Evolutionary conservation across 2,888 invertebrate species (phyloP).

Genomic region (Drosophila flavopinicola): DNA sequence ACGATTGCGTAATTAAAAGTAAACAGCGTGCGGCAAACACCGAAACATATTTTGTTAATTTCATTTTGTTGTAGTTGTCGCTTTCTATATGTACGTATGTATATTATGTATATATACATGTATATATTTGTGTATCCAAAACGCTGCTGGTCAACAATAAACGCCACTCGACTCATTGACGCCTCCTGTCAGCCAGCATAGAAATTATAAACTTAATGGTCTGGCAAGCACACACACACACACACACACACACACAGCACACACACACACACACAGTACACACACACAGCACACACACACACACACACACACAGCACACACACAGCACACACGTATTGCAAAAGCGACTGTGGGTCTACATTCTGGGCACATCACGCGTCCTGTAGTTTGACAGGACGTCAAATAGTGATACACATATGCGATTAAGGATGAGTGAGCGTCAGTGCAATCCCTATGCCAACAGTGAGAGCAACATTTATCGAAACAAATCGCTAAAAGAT

Average conservation of each 20-base stretch:
- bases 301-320: not conserved
- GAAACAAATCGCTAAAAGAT: not conserved
- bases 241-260: not conserved
- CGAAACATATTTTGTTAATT: constrained; percentile 34
- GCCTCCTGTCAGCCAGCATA: constrained; percentile 26
- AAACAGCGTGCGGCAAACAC: constrained; percentile 45
- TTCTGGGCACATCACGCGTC: constrained; percentile 3
- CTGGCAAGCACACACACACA: constrained; percentile 30
- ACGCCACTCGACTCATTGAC: constrained; percentile 17
- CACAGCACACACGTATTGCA: not conserved
- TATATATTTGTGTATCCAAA: constrained; percentile 21
- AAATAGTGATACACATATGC: not conserved
- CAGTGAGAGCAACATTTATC: not conserved
- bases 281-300: not conserved
- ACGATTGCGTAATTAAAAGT: constrained; percentile 71
- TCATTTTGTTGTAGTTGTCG: constrained; percentile 3
- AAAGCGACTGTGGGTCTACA: not conserved
- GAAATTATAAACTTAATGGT: constrained; percentile 72
- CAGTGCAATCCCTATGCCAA: constrained; percentile 12
- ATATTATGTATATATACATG: not conserved
- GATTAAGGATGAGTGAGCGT: not conserved
- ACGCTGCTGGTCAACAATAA: constrained; percentile 26
- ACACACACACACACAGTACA: not conserved
- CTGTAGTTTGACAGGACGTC: not conserved
- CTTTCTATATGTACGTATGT: not conserved